A percentile compares a stretch with the other conserved stretches of the same genome.
Evolutionary conservation across 2,888 invertebrate species (phyloP).

Genomic region (Sarcophaga carnaria): DNA sequence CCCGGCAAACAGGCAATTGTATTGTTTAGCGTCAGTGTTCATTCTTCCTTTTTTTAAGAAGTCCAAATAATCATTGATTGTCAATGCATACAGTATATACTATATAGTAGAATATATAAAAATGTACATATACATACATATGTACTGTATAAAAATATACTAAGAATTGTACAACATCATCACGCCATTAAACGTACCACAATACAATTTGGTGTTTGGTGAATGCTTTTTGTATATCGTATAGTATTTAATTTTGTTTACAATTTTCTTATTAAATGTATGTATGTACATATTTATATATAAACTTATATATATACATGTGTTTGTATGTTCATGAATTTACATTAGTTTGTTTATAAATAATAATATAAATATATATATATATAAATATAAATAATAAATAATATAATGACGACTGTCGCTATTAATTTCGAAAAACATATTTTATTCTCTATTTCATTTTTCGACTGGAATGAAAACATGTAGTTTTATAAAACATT

Average conservation of each 20-base stretch:
- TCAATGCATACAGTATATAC: background rate
- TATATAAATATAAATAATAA: no score
- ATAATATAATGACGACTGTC: no score
- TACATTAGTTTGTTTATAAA: no score
- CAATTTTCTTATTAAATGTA: slow-evolving; percentile 1
- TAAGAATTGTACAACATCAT: slow-evolving; percentile 5
- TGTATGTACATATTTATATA: background rate
- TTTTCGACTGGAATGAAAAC: no score
- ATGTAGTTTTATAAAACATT: no score
- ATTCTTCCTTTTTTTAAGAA: no score
- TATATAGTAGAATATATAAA: background rate
- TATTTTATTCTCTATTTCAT: no score
- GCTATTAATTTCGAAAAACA: no score
- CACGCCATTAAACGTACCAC: slow-evolving; percentile 34
- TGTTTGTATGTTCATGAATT: background rate
- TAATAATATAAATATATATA: no score
- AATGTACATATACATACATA: background rate
- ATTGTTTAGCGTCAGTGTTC: background rate
- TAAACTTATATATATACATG: slow-evolving; percentile 13
- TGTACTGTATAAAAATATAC: background rate
- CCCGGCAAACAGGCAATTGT: background rate
- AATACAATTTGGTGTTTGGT: background rate
- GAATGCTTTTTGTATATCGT: slow-evolving; percentile 10
- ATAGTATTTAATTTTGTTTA: slow-evolving; percentile 8
- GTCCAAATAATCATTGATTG: no score